Evolutionary conservation across 2,113 vertebrate genomes (phyloP).

Genomic region (Brachypteracias leptosomus): DNA sequence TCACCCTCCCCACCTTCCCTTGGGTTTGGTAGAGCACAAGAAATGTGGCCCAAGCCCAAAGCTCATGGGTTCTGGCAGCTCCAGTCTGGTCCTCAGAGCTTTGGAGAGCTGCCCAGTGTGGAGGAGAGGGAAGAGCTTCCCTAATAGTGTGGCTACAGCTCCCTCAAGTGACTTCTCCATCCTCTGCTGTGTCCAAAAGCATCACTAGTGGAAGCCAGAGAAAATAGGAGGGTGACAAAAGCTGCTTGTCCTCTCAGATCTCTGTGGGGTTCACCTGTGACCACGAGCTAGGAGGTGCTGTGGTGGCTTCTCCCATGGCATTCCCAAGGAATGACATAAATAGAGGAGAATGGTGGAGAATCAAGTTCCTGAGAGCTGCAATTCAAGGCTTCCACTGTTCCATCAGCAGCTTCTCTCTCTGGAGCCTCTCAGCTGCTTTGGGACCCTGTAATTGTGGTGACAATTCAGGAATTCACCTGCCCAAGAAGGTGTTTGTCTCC

Average conservation of each 20-base stretch:
- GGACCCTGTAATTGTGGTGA: neutral
- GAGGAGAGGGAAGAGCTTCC: neutral
- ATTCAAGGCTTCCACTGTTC: neutral
- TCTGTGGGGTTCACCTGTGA: fast-evolving
- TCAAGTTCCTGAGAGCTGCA: neutral
- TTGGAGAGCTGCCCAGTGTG: neutral
- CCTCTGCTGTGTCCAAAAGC: fast-evolving
- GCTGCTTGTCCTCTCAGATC: neutral
- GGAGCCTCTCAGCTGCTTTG: neutral
- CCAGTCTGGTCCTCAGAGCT: neutral
- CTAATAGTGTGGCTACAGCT: neutral
- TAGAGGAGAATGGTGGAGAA: neutral
- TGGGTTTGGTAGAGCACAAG: neutral
- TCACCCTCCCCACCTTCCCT: neutral
- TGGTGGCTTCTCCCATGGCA: neutral
- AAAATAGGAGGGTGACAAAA: fast-evolving
- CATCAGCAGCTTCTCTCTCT: neutral
- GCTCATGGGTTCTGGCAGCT: neutral
- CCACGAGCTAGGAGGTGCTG: neutral
- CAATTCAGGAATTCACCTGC: neutral
- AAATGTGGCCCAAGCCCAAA: neutral
- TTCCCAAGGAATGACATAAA: neutral
- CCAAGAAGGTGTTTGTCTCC: neutral
- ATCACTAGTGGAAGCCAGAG: fast-evolving
- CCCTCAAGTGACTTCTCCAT: neutral